Conservation (phyloP, 2,113 vertebrate genomes). For the Forbesichthys papilliferus region DNA sequence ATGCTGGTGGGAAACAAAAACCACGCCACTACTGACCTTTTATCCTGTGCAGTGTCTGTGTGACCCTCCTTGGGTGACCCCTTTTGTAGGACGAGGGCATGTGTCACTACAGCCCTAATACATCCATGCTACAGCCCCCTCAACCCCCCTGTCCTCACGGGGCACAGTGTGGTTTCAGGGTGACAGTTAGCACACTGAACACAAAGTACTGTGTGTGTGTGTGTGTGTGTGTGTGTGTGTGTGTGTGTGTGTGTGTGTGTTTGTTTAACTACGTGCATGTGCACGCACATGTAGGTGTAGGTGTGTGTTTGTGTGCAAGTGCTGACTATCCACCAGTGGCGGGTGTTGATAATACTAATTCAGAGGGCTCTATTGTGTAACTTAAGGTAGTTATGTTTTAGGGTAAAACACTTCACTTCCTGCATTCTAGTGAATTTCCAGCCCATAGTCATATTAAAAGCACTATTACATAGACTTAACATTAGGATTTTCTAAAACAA, state of each 20-base stretch:
- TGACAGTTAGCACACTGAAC: constrained; percentile 84
- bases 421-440: too few species aligned
- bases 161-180: constrained; percentile 85
- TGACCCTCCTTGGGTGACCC: constrained; percentile 38
- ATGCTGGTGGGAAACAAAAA: constrained; percentile 33
- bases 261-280: background rate
- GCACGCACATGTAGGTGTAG: constrained; percentile 5
- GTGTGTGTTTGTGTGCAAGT: constrained; percentile 5
- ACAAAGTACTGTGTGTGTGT: constrained; percentile 70
- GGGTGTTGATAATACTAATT: too few species aligned
- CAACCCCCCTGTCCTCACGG: background rate
- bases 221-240: constrained; percentile 15
- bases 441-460: too few species aligned
- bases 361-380: too few species aligned
- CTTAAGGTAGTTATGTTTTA: too few species aligned
- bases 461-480: too few species aligned
- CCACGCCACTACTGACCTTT: constrained; percentile 45
- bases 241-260: constrained; percentile 2
- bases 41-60: constrained; percentile 49
- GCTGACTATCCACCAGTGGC: background rate
- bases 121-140: background rate
- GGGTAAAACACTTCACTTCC: too few species aligned
- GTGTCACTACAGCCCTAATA: constrained; percentile 49
- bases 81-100: constrained; percentile 78
- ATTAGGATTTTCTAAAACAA: too few species aligned